Evolutionary conservation across 2,113 vertebrate species (phyloP).

Genomic region (Lichenostomus cassidix): DNA sequence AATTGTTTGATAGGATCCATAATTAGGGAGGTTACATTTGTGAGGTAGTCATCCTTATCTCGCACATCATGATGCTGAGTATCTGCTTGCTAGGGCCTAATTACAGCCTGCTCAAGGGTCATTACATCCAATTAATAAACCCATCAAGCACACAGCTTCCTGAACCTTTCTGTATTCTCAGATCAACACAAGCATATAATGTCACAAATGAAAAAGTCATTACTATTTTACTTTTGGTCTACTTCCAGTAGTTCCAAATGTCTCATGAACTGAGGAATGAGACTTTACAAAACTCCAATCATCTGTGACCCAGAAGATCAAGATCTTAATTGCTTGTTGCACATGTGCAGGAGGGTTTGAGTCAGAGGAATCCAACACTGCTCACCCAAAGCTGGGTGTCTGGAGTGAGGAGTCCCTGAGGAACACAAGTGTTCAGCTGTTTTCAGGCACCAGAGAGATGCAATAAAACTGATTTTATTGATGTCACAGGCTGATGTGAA

Average conservation of each 20-base stretch:
- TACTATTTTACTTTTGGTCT: not conserved
- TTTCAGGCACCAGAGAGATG: not conserved
- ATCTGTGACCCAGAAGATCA: not conserved
- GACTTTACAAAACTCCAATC: not conserved
- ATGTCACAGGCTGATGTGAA: not conserved
- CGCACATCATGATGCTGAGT: not conserved
- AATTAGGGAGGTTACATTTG: not conserved
- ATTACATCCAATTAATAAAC: not conserved
- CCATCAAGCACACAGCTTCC: not conserved
- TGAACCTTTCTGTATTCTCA: not conserved
- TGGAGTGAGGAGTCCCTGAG: not conserved
- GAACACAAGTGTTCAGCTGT: not conserved
- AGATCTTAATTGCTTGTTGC: not conserved
- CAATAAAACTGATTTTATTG: not conserved
- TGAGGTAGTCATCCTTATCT: not conserved
- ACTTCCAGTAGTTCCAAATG: not conserved
- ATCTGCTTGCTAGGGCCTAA: not conserved
- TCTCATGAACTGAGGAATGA: not conserved
- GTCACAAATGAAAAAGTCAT: not conserved
- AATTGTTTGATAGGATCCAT: not conserved
- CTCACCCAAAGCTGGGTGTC: not conserved
- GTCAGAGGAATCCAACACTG: not conserved
- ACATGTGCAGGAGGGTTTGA: not conserved
- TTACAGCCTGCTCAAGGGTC: not conserved
- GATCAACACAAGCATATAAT: not conserved